These are phyloP conservation scores for Cyprinodon variegatus DNA, from an alignment of 2,113 vertebrate species.

Conservation along the genomic window DNA sequence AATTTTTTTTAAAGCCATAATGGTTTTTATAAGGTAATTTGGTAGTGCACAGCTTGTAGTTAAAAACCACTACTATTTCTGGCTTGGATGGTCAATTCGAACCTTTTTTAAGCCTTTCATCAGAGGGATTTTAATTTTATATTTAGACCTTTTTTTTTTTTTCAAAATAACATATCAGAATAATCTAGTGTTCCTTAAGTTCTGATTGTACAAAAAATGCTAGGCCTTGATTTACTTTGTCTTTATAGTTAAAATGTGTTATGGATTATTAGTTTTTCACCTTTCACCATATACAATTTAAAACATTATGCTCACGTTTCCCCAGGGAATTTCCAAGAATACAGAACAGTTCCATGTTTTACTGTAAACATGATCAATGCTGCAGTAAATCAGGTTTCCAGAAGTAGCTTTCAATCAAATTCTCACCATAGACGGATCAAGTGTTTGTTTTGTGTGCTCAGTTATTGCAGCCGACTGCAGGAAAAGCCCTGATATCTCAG, in stretches of 20 bases:
- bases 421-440: not conserved
- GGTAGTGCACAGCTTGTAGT: no score
- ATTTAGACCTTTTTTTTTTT: not conserved
- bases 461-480: slow-evolving; percentile 16
- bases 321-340: not conserved
- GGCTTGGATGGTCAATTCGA: no score
- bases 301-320: not conserved
- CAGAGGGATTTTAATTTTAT: not conserved
- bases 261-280: not conserved
- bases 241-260: not conserved
- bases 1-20: no score
- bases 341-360: not conserved
- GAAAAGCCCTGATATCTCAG: slow-evolving; percentile 26
- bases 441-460: slow-evolving; percentile 8
- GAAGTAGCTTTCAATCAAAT: slow-evolving; percentile 7
- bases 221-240: not conserved
- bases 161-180: not conserved
- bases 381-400: not conserved
- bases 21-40: no score
- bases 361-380: not conserved
- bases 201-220: no score
- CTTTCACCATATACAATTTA: not conserved
- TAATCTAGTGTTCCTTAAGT: not conserved
- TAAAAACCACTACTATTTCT: no score
- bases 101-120: not conserved